Base-by-base conservation (phyloP, 2,113 vertebrate genomes). In the Cinclus cinclus region DNA sequence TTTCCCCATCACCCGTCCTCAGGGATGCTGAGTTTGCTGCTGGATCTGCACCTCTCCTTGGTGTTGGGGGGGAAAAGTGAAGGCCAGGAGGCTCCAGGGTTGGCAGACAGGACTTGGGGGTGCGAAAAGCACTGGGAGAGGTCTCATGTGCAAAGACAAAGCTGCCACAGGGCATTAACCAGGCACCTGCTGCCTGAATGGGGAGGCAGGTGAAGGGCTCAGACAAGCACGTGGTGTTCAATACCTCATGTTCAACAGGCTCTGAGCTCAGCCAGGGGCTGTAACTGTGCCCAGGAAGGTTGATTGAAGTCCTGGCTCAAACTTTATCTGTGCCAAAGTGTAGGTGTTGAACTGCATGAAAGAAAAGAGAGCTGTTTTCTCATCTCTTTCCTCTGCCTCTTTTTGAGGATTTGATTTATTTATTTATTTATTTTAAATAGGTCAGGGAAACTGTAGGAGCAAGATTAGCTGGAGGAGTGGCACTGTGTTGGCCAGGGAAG, bases 251-350 rank as follows among this genome's bases (percentile, higher is more conserved):
- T 33, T 65, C 67, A 41, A 33, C 47, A 35, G 79, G 75, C 53
- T 24, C 60, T 15, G 41, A 50, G 67, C 41, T 35, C 59, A 49
- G 85, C 79, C 70, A 49, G 52, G 70, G 63, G 75, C 85, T 92
- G 24, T 88, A 21, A 14, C 52, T 56, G 71, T 56, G 68, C 60
- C 71, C 41, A 44, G 71, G 24, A 87, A 87, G 75, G 35, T 6
- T 65, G 63, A 69, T 86, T 88, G 49, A 91, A 91, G 75, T 83
- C 82, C 76, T 71, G 71, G 76, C 62, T 89, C 74, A 73, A 91
- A 91, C 89, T 87, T 91, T 18, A 27, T 87, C 79, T 80, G 65
- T 80, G 60, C 64, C 21, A 1, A 37, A 70, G 55, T 35, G 73
- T 76, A 65, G 69, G 71, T 77, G 75, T 63, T 58, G 49, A 88